These are phyloP conservation scores for Operophtera brumata DNA, from an alignment of 2,888 invertebrate species.

Conservation along the genomic window DNA sequence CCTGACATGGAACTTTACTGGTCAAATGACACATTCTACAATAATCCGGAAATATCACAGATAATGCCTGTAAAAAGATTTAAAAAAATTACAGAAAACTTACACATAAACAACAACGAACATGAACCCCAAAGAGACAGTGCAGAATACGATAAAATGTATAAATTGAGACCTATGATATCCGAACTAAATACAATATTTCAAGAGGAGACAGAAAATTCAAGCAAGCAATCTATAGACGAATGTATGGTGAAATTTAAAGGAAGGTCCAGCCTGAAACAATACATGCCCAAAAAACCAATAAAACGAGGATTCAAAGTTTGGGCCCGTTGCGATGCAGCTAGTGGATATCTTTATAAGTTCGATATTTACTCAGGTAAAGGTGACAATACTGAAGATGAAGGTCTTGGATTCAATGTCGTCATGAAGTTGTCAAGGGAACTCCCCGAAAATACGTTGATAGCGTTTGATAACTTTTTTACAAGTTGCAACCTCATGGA, in stretches of 20 bases:
- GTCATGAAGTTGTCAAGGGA: conserved; percentile 10
- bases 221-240: conserved; percentile 26
- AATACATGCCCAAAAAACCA: conserved; percentile 39
- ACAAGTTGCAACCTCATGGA: conserved; percentile 23
- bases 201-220: conserved; percentile 27
- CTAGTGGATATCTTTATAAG: conserved; percentile 34
- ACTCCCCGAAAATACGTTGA: conserved; percentile 20
- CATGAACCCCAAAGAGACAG: conserved; percentile 25
- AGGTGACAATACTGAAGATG: conserved; percentile 23
- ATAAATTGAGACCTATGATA: conserved; percentile 33
- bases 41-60: conserved; percentile 31
- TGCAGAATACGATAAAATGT: conserved; percentile 31
- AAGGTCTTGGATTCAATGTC: conserved; percentile 28
- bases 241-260: conserved; percentile 38
- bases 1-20: no score
- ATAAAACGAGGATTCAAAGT: conserved; percentile 39
- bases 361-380: conserved; percentile 36
- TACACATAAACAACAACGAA: conserved; percentile 34
- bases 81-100: conserved; percentile 36
- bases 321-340: conserved; percentile 35
- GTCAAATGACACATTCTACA: no score
- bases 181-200: conserved; percentile 27
- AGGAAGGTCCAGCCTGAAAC: conserved; percentile 33
- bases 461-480: conserved; percentile 27
- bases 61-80: conserved; percentile 29